Base-by-base conservation (phyloP, 2,797 vertebrate species). In the Glossophaga mutica region DNA sequence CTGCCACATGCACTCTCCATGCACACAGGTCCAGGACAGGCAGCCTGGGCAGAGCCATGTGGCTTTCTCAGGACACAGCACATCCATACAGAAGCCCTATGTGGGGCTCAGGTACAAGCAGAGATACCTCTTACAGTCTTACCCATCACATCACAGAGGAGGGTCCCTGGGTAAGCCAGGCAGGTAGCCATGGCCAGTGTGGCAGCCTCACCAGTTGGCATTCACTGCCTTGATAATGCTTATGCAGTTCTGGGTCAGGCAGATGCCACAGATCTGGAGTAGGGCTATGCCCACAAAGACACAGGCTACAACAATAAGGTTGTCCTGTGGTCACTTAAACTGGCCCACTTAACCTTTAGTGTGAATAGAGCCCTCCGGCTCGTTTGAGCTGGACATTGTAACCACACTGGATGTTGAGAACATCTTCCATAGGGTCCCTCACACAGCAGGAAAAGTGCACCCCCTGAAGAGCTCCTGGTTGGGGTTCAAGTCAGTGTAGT, bases 261-360 rank as follows among this genome's bases (percentile, higher is more conserved):
- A 99, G 98, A 99, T 99, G 44, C 99, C 99, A 94, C 99, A 99
- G 96, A 99, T 99, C 99, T 99, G 99, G 96, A 99, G 98, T 98
- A 99, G 99, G 97, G 99, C 99, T 86, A 99, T 97, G 71, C 99
- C 99, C 78, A 99, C 98, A 96, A 99, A 99, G 96, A 99, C 95
- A 10, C 99, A 99, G 12, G 99, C 99, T 83, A 99, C 99, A 24
- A 99, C 91, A 8, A 99, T 99, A 96, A 99, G 97, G 98, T 99
- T 99, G 98, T 99, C 99, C 97, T 99, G 99, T 79, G 99, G 98
- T 99, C 99, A 99, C 97, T 99, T 99, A 98, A 99, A 99, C 98
- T 99, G 99, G 24, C 99, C 99, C 98, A 99, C 99, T 2, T 99
- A 99, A 97, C 99, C 99, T 96, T 99, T 99, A 39, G 99, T 99